Evolutionary conservation across 2,113 vertebrate genomes (phyloP).

Genomic region (Siphamia tubifer): DNA sequence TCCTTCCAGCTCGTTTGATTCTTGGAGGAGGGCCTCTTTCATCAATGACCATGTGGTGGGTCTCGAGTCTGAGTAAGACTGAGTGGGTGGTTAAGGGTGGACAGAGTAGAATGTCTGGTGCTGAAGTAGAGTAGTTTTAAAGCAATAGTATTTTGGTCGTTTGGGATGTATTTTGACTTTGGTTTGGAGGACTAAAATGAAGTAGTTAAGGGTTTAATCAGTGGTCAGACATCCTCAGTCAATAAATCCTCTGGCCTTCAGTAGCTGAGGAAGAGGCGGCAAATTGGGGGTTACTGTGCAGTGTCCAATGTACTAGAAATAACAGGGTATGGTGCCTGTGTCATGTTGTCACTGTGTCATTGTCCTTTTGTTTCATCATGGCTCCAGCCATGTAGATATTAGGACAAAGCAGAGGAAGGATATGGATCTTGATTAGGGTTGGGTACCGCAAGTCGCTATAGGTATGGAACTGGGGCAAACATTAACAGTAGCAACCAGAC

Average conservation of each 20-base stretch:
- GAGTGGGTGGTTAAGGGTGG: constrained; percentile 51
- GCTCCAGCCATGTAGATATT: constrained; percentile 41
- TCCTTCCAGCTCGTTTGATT: constrained; percentile 95
- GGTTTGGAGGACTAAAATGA: background rate
- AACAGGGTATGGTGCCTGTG: constrained; percentile 52
- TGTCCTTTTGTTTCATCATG: constrained; percentile 44
- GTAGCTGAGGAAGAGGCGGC: constrained; percentile 2
- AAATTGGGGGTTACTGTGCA: constrained; percentile 32
- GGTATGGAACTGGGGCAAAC: no score
- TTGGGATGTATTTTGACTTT: background rate
- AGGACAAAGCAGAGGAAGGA: constrained; percentile 41
- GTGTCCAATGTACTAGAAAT: constrained; percentile 66
- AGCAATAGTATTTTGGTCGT: background rate
- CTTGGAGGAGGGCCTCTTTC: constrained; percentile 82
- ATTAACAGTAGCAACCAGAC: no score
- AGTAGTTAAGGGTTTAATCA: background rate
- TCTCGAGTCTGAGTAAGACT: constrained; percentile 70
- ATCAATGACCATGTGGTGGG: constrained; percentile 89
- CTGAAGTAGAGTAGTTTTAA: constrained; percentile 1
- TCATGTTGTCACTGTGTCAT: constrained; percentile 44
- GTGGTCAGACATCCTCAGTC: background rate
- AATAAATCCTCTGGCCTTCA: constrained; percentile 28
- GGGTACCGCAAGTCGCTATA: no score
- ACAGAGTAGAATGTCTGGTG: constrained; percentile 35
- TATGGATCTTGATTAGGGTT: no score